Percentiles rank a stretch among this genome's conserved stretches.
Evolutionary conservation across 1,140 invertebrate species (phyloP).

Genomic region (Caenorhabditis inopinata): DNA sequence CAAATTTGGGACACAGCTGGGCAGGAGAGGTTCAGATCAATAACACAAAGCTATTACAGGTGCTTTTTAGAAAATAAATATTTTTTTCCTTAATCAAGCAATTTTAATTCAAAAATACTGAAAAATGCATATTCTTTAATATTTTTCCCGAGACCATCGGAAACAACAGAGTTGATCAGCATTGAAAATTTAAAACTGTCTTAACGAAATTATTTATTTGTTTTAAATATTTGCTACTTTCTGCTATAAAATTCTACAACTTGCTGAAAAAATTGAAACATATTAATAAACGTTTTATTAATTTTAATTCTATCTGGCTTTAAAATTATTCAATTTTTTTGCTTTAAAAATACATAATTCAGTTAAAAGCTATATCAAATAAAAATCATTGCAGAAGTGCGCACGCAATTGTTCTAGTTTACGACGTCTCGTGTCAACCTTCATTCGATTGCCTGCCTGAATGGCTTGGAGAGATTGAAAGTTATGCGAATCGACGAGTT

Average conservation of each 20-base stretch:
- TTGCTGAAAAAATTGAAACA: too few relatives aligned
- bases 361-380: neutral
- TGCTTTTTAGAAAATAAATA: constrained; percentile 49
- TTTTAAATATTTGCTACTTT: too few relatives aligned
- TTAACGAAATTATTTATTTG: too few relatives aligned
- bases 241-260: too few relatives aligned
- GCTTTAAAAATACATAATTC: too few relatives aligned
- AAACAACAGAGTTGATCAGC: too few relatives aligned
- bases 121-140: neutral
- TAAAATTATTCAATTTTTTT: too few relatives aligned
- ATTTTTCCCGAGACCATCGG: too few relatives aligned
- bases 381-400: neutral
- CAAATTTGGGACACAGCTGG: constrained; percentile 93
- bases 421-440: constrained; percentile 87
- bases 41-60: constrained; percentile 72
- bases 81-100: neutral
- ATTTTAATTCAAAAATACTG: neutral
- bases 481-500: constrained; percentile 64
- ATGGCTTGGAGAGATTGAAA: constrained; percentile 86
- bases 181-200: too few relatives aligned
- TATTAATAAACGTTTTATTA: too few relatives aligned
- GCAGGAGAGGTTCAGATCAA: constrained; percentile 78
- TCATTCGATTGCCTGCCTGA: constrained; percentile 84
- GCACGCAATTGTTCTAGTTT: constrained; percentile 70
- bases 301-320: too few relatives aligned